Base-by-base conservation (phyloP, 2,113 vertebrate genomes). In the Myotis yumanensis region DNA sequence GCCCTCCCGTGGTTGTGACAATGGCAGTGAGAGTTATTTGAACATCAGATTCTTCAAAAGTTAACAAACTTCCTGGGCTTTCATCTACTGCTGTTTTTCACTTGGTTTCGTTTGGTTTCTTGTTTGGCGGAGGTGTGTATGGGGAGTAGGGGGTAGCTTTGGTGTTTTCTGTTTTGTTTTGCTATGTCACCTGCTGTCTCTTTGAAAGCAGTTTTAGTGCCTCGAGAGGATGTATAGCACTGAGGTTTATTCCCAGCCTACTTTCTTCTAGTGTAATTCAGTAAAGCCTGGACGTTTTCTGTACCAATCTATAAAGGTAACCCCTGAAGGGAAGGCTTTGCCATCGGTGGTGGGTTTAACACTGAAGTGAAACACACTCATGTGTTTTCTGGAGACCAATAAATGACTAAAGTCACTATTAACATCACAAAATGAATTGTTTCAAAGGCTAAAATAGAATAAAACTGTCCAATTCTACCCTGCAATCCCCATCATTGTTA, bases 21-120 rank as follows among this genome's bases (percentile, higher is more conserved):
- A 9, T 0, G 5, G 7, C 14, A 69, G 3, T 17, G 16, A 68
- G 20, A 68, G 3, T 54, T 85, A 51, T 73, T 16, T 85, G 20
- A 92, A 43, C 14, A 85, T 64, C 11, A 71, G 69, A 43, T 83
- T 96, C 37, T 93, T 93, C 48, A 91, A 40, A 66, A 69, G 20
- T 72, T 28, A 57, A 17, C 3, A 88, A 59, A 86, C 15, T 77
- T 69, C 4, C 25, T 66, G 17, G 73, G 11, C 12, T 95, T 90
- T 89, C 4, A 46, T 5, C 3, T 46, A 17, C 51, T 79, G 10
- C 14, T 92, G 0, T 72, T 87, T 80, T 62, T 62, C 59, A 62
- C 28, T 62, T 81, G 30, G 37, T 86, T 68, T 77, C 23, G n/a
- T 23, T 57, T 75, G 9, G 17, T 10, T 64, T 73, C 71, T 68